Base-by-base conservation (phyloP, 2,797 vertebrate species). In the Myotis daubentonii region DNA sequence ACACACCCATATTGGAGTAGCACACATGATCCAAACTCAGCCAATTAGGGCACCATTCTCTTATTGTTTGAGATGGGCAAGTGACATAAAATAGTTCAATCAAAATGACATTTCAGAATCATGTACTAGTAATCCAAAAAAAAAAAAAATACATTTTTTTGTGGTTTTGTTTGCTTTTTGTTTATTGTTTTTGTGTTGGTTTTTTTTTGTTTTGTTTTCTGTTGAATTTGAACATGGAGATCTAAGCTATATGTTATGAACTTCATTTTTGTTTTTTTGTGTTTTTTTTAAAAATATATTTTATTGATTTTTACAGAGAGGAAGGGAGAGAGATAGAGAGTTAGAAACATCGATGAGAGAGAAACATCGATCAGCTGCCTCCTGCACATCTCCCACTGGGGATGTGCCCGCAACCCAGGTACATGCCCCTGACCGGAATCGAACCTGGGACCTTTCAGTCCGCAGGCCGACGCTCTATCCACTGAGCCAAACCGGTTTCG, bases 261-360 rank as follows among this genome's bases (percentile, higher is more conserved):
- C 55, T 78, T 78, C 41, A 75, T 38, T 96, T 92, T 89, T 87
- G 51, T n/a, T n/a, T n/a, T n/a, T n/a, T n/a, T n/a, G n/a, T n/a
- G n/a, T n/a, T n/a, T n/a, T n/a, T n/a, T n/a, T n/a, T n/a, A n/a
- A n/a, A n/a, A n/a, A n/a, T n/a, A n/a, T n/a, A n/a, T n/a, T n/a
- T n/a, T n/a, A n/a, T n/a, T n/a, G n/a, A n/a, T n/a, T n/a, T n/a
- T n/a, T n/a, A n/a, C n/a, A n/a, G n/a, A n/a, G n/a, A n/a, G n/a
- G n/a, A n/a, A n/a, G n/a, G n/a, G n/a, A n/a, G n/a, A n/a, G n/a
- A n/a, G n/a, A n/a, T n/a, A n/a, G n/a, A n/a, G n/a, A n/a, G n/a
- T n/a, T n/a, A n/a, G n/a, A n/a, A n/a, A n/a, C n/a, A n/a, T n/a
- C n/a, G n/a, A n/a, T n/a, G n/a, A n/a, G n/a, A n/a, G n/a, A n/a